Conservation (phyloP, 2,797 vertebrate genomes). For the Chaetodon trifasciatus region DNA sequence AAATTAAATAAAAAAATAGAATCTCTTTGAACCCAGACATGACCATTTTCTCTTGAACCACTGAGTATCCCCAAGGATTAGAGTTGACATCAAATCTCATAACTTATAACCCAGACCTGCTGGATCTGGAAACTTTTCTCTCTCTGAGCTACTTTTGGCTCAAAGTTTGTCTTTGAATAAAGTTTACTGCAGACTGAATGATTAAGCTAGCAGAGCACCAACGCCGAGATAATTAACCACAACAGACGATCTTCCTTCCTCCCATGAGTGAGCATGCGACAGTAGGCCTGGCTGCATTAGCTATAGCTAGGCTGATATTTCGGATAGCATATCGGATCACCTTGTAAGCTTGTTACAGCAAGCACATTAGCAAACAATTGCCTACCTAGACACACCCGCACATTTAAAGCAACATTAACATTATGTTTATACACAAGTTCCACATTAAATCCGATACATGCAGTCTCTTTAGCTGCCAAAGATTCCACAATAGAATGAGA, state of each 20-base stretch:
- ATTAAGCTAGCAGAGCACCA: neutral
- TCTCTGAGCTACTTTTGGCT: conserved; percentile 3
- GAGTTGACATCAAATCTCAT: conserved; percentile 30
- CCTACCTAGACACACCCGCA: neutral
- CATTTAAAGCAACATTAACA: neutral
- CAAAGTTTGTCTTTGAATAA: neutral
- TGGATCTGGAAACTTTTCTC: conserved; percentile 26
- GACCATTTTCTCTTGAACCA: conserved; percentile 44
- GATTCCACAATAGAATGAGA: neutral
- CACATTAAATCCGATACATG: neutral
- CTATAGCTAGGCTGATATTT: neutral
- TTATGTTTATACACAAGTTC: neutral
- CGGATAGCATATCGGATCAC: neutral
- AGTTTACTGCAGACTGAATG: neutral
- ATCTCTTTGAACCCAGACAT: conserved; percentile 49
- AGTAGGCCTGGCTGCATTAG: neutral
- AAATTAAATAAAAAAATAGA: conserved; percentile 18
- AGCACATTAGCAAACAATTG: neutral
- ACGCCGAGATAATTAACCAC: neutral
- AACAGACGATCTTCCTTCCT: neutral
- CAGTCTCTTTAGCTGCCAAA: neutral
- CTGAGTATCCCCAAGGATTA: neutral
- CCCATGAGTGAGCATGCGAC: neutral
- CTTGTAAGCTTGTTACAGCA: neutral
- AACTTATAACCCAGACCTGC: conserved; percentile 21